Percentiles rank a stretch among this genome's conserved stretches.
Evolutionary conservation across 2,888 invertebrate species (phyloP).

Genomic region (Rhimphoctona megacephalus): DNA sequence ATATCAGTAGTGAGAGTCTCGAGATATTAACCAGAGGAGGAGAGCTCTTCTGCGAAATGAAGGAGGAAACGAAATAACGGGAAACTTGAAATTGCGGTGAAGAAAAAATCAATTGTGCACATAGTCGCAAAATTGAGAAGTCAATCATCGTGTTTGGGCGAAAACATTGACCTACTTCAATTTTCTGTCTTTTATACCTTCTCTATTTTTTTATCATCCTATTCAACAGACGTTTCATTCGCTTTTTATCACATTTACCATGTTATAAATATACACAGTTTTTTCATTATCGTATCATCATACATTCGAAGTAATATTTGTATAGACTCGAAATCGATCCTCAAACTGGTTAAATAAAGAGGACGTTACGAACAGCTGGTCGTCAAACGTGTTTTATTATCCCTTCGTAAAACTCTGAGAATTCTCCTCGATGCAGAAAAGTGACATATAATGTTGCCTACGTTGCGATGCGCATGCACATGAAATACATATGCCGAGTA

Average conservation of each 20-base stretch:
- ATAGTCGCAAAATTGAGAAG: neutral
- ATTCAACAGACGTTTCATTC: neutral
- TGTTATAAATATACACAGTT: neutral
- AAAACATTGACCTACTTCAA: slow-evolving; percentile 53
- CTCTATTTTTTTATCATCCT: slow-evolving; percentile 6
- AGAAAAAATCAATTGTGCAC: slow-evolving; percentile 21
- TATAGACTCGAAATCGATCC: neutral
- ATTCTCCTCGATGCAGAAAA: neutral
- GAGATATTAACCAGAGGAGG: neutral
- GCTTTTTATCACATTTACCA: neutral
- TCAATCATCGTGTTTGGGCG: slow-evolving; percentile 8
- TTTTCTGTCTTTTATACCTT: neutral
- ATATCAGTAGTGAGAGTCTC: slow-evolving; percentile 19
- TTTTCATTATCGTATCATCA: neutral
- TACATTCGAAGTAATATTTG: neutral
- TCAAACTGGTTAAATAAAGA: neutral
- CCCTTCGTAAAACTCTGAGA: neutral
- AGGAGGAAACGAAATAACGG: slow-evolving; percentile 11
- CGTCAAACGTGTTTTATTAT: slow-evolving; percentile 4
- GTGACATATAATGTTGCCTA: neutral
- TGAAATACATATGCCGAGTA: neutral
- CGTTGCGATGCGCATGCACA: neutral
- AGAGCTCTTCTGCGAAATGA: slow-evolving; percentile 6
- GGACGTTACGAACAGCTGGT: neutral
- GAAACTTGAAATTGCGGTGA: slow-evolving; percentile 23